Evolutionary conservation across 2,888 invertebrate genomes (phyloP).

Genomic region (Sminthurinus aureus): DNA sequence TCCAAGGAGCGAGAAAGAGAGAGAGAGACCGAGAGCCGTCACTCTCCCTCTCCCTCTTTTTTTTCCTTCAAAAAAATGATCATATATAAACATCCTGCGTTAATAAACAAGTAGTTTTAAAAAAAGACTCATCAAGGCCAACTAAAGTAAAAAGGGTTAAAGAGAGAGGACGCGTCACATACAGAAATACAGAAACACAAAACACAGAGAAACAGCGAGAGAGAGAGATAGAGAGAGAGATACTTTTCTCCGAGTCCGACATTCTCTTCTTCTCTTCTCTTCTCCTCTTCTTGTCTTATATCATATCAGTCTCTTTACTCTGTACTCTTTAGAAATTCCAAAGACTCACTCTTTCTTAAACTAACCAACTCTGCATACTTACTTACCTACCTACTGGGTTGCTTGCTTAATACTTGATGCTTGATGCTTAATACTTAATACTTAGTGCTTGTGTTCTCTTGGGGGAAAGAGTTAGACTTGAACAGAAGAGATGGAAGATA

Average conservation of each 20-base stretch:
- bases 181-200: not conserved
- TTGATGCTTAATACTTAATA: not conserved
- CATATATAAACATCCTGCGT: constrained; percentile 39
- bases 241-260: constrained; percentile 18
- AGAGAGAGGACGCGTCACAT: constrained; percentile 29
- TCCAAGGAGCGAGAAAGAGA: constrained; percentile 9
- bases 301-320: not conserved
- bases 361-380: not conserved
- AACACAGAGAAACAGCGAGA: too few species aligned
- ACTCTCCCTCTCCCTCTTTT: constrained; percentile 4
- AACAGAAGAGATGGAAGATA: not conserved
- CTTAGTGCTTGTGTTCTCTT: not conserved
- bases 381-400: not conserved
- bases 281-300: not conserved
- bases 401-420: too few species aligned
- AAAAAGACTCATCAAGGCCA: constrained; percentile 41
- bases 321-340: constrained; percentile 1
- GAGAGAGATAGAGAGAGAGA: too few species aligned
- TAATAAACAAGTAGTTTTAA: constrained; percentile 42
- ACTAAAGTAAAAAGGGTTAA: constrained; percentile 38
- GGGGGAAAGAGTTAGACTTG: not conserved
- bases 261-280: not conserved
- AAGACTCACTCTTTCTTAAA: not conserved
- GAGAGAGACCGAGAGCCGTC: constrained; percentile 23
- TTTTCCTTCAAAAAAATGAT: constrained; percentile 33